phyloP scores from a whole-genome alignment of 1,140 invertebrate species.

The Cepaea nemoralis region DNA sequence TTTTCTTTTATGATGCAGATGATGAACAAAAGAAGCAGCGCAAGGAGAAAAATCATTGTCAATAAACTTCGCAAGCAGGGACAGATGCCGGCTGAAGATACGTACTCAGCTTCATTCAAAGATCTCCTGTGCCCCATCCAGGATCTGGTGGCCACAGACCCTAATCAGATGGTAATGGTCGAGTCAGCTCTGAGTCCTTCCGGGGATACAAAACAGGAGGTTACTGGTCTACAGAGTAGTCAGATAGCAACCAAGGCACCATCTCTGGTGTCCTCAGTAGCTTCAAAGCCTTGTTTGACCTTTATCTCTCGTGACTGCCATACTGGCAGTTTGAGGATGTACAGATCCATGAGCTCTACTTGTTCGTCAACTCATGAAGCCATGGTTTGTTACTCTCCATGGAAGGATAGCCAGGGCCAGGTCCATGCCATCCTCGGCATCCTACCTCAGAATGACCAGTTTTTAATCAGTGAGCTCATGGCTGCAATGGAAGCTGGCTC shows the following conservation, averaged over 20 bases:
- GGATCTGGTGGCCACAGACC: neutral
- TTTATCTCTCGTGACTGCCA: neutral
- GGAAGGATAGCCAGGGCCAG: slow-evolving; percentile 37
- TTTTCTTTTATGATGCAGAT: slow-evolving; percentile 56
- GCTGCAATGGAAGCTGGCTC: slow-evolving; percentile 56
- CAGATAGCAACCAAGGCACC: neutral
- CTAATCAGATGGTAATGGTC: neutral
- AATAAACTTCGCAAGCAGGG: slow-evolving; percentile 78
- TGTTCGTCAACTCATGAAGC: neutral
- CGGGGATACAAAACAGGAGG: neutral
- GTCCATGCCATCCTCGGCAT: slow-evolving; percentile 40
- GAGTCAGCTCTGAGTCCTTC: neutral
- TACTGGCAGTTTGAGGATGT: neutral
- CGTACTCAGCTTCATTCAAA: slow-evolving; percentile 47
- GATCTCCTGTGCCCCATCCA: slow-evolving; percentile 32
- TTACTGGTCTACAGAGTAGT: neutral
- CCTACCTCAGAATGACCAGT: slow-evolving; percentile 46
- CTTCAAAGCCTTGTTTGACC: neutral
- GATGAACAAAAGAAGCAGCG: slow-evolving; percentile 89
- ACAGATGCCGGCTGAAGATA: slow-evolving; percentile 56
- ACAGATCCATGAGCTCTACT: neutral
- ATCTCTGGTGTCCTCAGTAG: neutral
- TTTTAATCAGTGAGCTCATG: slow-evolving; percentile 52
- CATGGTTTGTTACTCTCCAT: neutral
- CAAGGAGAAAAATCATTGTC: slow-evolving; percentile 89